Percentiles rank a stretch among this genome's conserved stretches.
These are phyloP conservation scores for Muntiacus reevesi DNA, from an alignment of 2,113 vertebrate species.

Conservation along the genomic window DNA sequence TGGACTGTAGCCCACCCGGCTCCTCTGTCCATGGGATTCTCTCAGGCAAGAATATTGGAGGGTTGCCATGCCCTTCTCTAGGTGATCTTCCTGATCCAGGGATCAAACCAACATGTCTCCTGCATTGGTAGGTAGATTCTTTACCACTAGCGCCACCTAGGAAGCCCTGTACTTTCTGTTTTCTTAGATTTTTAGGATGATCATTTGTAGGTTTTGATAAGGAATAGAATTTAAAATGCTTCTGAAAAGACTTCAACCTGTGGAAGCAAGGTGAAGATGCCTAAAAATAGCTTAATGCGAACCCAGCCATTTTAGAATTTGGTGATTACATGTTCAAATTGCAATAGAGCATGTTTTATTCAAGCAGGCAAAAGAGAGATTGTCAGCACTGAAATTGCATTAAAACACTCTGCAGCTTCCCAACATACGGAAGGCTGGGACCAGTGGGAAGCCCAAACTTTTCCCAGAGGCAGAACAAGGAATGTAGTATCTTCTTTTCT, in stretches of 20 bases:
- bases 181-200: background rate
- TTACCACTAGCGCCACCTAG: background rate
- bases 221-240: slow-evolving; percentile 9
- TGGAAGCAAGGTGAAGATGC: slow-evolving; percentile 26
- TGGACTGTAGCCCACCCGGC: background rate
- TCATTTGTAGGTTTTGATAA: background rate
- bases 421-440: background rate
- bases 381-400: background rate
- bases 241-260: slow-evolving; percentile 22
- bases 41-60: background rate
- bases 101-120: background rate
- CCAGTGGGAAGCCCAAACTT: background rate
- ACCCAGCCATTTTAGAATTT: slow-evolving; percentile 16
- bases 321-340: slow-evolving; percentile 31
- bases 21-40: background rate
- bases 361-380: slow-evolving; percentile 29
- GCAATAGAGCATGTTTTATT: background rate
- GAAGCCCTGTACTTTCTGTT: background rate
- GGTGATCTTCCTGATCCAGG: background rate
- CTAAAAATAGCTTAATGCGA: slow-evolving; percentile 21
- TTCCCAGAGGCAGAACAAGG: slow-evolving; percentile 51
- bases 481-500: background rate
- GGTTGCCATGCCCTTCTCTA: background rate
- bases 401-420: background rate
- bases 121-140: background rate